A percentile compares a stretch with the other conserved stretches of the same genome.
Conservation (phyloP, 2,888 invertebrate genomes). For the Amphipoea lucens region DNA sequence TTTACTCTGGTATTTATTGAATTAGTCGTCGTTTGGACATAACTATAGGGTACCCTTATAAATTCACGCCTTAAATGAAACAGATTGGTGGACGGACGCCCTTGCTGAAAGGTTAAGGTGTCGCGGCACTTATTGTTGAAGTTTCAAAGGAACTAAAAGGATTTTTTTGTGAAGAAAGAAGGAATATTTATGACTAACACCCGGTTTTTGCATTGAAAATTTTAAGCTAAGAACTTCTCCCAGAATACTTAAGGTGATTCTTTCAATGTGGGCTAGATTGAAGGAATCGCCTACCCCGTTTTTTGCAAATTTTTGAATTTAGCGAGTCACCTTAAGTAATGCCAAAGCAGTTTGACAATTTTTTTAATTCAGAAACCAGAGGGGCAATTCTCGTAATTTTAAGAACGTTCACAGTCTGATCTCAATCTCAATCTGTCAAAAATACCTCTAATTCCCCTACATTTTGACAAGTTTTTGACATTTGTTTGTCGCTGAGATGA, state of each 20-base stretch:
- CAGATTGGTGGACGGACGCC: slow-evolving; percentile 19
- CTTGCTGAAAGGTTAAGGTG: slow-evolving; percentile 25
- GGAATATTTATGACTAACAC: not conserved
- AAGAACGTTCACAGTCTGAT: too few relatives aligned
- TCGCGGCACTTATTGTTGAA: slow-evolving; percentile 22
- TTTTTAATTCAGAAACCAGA: not conserved
- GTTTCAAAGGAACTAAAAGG: slow-evolving; percentile 9
- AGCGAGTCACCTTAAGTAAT: not conserved
- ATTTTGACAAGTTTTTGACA: too few relatives aligned
- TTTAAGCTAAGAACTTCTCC: not conserved
- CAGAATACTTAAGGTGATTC: not conserved
- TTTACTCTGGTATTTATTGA: slow-evolving; percentile 56
- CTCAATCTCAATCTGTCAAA: too few relatives aligned
- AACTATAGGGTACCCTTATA: slow-evolving; percentile 43
- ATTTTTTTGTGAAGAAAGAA: slow-evolving; percentile 13
- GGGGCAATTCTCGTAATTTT: too few relatives aligned
- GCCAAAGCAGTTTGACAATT: not conserved
- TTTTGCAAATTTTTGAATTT: too few relatives aligned
- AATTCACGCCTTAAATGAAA: slow-evolving; percentile 44
- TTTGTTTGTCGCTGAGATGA: too few relatives aligned
- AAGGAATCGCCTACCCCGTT: not conserved
- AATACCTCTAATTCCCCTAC: too few relatives aligned
- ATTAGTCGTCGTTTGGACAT: slow-evolving; percentile 28
- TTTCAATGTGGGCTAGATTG: not conserved
- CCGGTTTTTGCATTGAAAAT: not conserved